Evolutionary conservation across 2,797 vertebrate species (phyloP), one percentile per base, ranked within the genome.

Genomic region (Tarsius wallacei): DNA sequence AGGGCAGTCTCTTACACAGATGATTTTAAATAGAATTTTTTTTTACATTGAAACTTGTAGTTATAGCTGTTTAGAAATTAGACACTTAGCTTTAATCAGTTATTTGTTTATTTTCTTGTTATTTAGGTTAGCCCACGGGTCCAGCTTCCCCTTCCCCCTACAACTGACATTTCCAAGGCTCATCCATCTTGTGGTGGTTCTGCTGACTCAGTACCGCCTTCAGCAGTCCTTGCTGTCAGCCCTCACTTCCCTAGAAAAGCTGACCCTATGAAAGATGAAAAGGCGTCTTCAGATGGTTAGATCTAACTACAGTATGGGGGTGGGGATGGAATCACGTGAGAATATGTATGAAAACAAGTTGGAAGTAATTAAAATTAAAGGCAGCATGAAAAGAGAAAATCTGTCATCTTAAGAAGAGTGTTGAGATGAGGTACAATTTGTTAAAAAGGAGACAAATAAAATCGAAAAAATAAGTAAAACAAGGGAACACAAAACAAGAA

Each of bases 171-270:
- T 87, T 24, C 31, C 73, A 36, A 7, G 49, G 71, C 63, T 96
- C 93, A 87, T 94, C 94, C 64, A 63, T 1, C 84, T 93, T 91
- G 3, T 2, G 2, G 16, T 87, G 59, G 49, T 94, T 71, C 84
- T 95, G 87, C 95, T 93, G 95, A 97, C 61, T 96, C 8, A 94
- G 28, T 0, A 1, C 26, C 68, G 66, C 78, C 84, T 15, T 7
- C 28, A 91, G 92, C 94, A 96, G 68, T 71, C 8, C 22, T 96
- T 91, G 19, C 83, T 89, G n/a, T 91, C 92, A 93, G 78, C 96
- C 98, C 70, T 12, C 82, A 63, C 22, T 68, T 93, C 55, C 22
- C 10, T 31, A 88, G 93, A 97, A 96, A 93, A 97, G 64, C 96
- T 97, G 91, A 96, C 88, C 77, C 61, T 73, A 82, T 90, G 11